These are phyloP conservation scores for Tarsius wallacei DNA, from an alignment of 2,797 vertebrate species.

Conservation along the genomic window DNA sequence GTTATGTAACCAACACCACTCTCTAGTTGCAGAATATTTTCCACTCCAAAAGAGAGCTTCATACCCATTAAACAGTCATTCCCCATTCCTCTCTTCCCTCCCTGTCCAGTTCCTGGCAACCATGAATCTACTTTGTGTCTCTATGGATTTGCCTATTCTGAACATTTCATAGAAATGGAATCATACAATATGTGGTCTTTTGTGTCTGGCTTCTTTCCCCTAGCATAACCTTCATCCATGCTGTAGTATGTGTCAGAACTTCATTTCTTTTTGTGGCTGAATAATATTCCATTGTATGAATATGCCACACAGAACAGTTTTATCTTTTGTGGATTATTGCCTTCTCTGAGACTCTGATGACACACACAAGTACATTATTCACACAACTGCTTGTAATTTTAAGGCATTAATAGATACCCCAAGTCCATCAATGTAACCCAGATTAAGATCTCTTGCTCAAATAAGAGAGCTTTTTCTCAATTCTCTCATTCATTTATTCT, in stretches of 20 bases:
- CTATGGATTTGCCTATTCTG: neutral
- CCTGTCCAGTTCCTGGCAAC: neutral
- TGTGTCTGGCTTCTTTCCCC: neutral
- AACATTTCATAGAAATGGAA: neutral
- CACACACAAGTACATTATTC: neutral
- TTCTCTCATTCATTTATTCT: neutral
- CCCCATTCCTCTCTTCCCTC: neutral
- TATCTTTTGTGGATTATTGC: neutral
- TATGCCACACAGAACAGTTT: neutral
- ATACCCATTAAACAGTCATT: neutral
- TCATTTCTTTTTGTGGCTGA: neutral
- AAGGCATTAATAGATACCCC: neutral
- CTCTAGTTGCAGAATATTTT: neutral
- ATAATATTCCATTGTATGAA: neutral
- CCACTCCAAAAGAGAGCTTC: neutral
- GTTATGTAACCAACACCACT: neutral
- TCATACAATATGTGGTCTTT: neutral
- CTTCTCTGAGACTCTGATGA: constrained; percentile 21
- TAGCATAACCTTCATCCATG: neutral
- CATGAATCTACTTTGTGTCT: neutral
- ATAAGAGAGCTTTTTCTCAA: constrained; percentile 20
- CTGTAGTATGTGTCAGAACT: neutral
- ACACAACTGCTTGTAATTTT: neutral
- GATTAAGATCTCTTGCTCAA: constrained; percentile 25
- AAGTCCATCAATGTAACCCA: neutral